Percentiles rank a stretch among this genome's conserved stretches.
Conservation (phyloP, 2,888 invertebrate species). For the Athalia circularis region DNA sequence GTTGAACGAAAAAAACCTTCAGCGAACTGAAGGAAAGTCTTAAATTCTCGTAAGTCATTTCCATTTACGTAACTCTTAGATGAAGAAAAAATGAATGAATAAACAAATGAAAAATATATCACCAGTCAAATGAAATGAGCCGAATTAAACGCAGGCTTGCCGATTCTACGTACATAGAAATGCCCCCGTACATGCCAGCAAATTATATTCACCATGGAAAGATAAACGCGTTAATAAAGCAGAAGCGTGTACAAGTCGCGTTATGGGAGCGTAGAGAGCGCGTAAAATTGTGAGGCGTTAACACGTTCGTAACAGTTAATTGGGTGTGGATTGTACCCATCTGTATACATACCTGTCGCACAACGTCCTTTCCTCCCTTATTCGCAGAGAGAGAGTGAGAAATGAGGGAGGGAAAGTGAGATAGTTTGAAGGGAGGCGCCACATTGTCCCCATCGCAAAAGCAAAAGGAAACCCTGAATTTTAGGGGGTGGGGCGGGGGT, state of each 20-base stretch:
- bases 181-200: too few species aligned
- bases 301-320: constrained; percentile 27
- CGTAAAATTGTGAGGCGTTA: constrained; percentile 18
- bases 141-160: too few species aligned
- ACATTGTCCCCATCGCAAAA: constrained; percentile 3
- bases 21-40: too few species aligned
- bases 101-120: too few species aligned
- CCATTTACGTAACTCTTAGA: too few species aligned
- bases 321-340: constrained; percentile 23
- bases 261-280: constrained; percentile 4
- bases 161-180: too few species aligned
- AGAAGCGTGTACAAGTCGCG: constrained; percentile 28
- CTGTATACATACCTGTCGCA: constrained; percentile 34
- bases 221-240: constrained; percentile 29
- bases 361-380: constrained; percentile 11
- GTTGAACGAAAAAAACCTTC: too few species aligned
- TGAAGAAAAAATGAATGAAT: too few species aligned
- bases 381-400: neutral
- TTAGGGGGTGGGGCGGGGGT: neutral
- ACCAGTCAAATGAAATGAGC: too few species aligned
- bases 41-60: too few species aligned
- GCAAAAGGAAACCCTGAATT: constrained; percentile 21
- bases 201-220: neutral
- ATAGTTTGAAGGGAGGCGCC: neutral
- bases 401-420: too few species aligned